Evolutionary conservation across 64 coral and sea anemone genomes (phyloP).

Genomic region (Stichodactyla helianthus): DNA sequence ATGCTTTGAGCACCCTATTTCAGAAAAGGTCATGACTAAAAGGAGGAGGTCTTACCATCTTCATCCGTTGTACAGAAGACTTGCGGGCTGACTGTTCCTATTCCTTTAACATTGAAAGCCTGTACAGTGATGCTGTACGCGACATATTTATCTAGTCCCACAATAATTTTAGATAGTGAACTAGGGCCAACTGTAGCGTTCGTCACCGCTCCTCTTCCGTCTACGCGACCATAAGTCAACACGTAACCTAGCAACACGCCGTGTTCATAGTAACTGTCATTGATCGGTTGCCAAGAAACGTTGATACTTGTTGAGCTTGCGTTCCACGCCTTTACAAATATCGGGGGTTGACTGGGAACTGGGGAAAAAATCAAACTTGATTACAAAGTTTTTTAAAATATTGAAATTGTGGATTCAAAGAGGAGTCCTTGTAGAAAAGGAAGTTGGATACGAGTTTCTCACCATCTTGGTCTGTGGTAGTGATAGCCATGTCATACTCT

Average conservation of each 20-base stretch:
- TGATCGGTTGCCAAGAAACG: constrained; percentile 48
- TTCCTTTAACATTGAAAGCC: constrained; percentile 55
- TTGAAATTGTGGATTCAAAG: too few species aligned
- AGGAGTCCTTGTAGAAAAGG: neutral
- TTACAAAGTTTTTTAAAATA: neutral
- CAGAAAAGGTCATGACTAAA: neutral
- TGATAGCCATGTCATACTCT: neutral
- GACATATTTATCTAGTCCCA: constrained; percentile 55
- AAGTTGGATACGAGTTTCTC: neutral
- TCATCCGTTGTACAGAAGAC: constrained; percentile 61
- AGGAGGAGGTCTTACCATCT: constrained; percentile 48
- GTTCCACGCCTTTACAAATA: constrained; percentile 51
- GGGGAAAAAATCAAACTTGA: neutral
- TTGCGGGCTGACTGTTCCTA: constrained; percentile 17
- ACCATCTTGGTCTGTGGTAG: constrained; percentile 32
- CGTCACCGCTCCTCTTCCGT: constrained; percentile 9
- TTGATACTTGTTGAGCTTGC: constrained; percentile 49
- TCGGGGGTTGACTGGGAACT: constrained; percentile 48
- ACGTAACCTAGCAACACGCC: constrained; percentile 64
- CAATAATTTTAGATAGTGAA: neutral
- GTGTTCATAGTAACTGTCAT: constrained; percentile 34
- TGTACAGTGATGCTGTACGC: constrained; percentile 48
- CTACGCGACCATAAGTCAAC: constrained; percentile 18
- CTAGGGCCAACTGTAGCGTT: neutral
- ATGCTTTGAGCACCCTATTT: too few species aligned